phyloP scores from a whole-genome alignment of 2,888 invertebrate species.

The Athetis lepigone region DNA sequence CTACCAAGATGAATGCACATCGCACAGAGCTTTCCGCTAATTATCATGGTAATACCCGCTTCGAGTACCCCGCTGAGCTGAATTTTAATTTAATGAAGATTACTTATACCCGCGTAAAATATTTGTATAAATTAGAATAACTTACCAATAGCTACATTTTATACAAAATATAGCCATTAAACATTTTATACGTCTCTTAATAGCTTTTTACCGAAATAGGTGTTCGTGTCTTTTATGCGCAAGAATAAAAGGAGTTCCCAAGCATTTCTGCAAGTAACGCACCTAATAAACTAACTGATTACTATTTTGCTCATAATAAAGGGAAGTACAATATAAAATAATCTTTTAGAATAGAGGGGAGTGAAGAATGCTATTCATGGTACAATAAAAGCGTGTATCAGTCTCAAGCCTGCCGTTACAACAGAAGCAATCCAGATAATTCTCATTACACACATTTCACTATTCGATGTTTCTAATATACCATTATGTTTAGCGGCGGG shows the following conservation, averaged over 20 bases:
- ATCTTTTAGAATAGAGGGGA: conserved; percentile 84
- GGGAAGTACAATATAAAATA: conserved; percentile 85
- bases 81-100: conserved; percentile 75
- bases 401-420: conserved; percentile 83
- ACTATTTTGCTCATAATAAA: conserved; percentile 85
- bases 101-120: conserved; percentile 62
- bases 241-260: conserved; percentile 71
- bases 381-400: conserved; percentile 82
- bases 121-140: conserved; percentile 68
- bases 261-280: conserved; percentile 85
- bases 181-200: conserved; percentile 56
- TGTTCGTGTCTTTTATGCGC: conserved; percentile 63
- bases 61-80: conserved; percentile 72
- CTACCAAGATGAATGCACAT: conserved; percentile 73
- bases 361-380: conserved; percentile 86
- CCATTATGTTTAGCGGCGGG: conserved; percentile 86
- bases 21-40: conserved; percentile 82
- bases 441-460: conserved; percentile 90
- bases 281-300: conserved; percentile 87
- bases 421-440: conserved; percentile 90
- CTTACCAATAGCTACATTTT: conserved; percentile 57
- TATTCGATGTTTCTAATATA: conserved; percentile 86
- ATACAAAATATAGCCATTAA: conserved; percentile 60
- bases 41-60: conserved; percentile 80
- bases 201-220: conserved; percentile 63